Percentiles rank a stretch among this genome's conserved stretches.
These are phyloP conservation scores for Sardina pilchardus DNA, from an alignment of 2,113 vertebrate species.

Conservation along the genomic window DNA sequence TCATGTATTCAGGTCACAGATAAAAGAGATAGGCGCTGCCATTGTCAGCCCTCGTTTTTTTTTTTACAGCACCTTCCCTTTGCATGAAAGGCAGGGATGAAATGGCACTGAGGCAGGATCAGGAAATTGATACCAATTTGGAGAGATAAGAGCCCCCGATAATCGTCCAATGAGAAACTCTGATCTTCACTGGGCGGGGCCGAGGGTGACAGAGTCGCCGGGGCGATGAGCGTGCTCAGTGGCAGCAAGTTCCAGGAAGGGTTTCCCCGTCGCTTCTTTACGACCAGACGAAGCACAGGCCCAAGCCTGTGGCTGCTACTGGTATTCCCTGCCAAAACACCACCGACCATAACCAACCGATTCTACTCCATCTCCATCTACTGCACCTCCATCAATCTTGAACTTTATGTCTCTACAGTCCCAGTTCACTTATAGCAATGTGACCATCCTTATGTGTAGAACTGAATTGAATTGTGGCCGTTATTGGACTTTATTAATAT, in stretches of 20 bases:
- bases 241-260: conserved; percentile 32
- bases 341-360: not conserved
- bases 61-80: conserved; percentile 14
- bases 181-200: conserved; percentile 33
- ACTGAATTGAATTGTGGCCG: no score
- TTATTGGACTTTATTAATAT: no score
- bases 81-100: conserved; percentile 45
- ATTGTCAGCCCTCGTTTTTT: conserved; percentile 40
- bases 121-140: conserved; percentile 53
- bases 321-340: conserved; percentile 5
- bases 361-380: no score
- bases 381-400: no score
- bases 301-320: not conserved
- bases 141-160: conserved; percentile 42
- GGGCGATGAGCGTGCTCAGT: conserved; percentile 42
- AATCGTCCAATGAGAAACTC: conserved; percentile 41
- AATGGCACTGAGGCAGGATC: conserved; percentile 39
- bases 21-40: conserved; percentile 44
- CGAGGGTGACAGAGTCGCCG: conserved; percentile 48
- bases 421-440: no score
- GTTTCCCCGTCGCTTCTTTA: conserved; percentile 37
- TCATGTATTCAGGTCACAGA: conserved; percentile 48
- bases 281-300: not conserved
- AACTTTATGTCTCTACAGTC: no score
- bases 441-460: no score